phyloP scores from a whole-genome alignment of 2,797 vertebrate genomes.

The Chaenodraco wilsoni region DNA sequence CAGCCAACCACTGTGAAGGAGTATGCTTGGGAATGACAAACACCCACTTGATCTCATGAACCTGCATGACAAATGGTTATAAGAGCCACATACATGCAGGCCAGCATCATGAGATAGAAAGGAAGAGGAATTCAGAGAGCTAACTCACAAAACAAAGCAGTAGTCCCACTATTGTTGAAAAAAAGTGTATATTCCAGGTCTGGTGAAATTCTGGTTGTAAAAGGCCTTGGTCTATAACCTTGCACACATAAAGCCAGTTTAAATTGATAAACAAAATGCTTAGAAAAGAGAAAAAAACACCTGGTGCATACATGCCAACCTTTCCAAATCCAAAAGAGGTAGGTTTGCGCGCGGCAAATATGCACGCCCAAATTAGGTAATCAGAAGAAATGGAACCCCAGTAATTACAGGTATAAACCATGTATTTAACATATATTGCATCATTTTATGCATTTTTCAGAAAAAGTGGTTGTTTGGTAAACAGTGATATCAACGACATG shows the following conservation, averaged over 20 bases:
- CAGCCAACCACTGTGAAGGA: conserved; percentile 63
- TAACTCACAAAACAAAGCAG: conserved; percentile 5
- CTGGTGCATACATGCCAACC: too few relatives aligned
- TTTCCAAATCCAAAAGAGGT: too few relatives aligned
- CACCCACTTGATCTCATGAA: conserved; percentile 73
- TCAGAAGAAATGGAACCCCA: too few relatives aligned
- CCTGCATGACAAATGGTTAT: conserved; percentile 62
- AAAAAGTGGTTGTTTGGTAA: too few relatives aligned
- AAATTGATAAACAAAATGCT: background rate
- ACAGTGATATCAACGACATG: too few relatives aligned
- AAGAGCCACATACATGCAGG: conserved; percentile 38
- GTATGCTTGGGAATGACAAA: conserved; percentile 66
- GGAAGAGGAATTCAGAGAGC: conserved; percentile 34
- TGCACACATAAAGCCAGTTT: background rate
- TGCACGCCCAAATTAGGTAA: too few relatives aligned
- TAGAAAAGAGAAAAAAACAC: background rate
- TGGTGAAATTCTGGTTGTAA: background rate
- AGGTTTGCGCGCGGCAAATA: too few relatives aligned
- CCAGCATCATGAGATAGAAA: conserved; percentile 17
- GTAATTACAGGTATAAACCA: too few relatives aligned
- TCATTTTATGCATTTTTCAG: too few relatives aligned
- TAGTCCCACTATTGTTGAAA: background rate
- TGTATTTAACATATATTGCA: too few relatives aligned
- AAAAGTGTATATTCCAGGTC: background rate
- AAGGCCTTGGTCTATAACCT: background rate